Evolutionary conservation across 2,797 vertebrate species (phyloP), one percentile per base, ranked within the genome.

Genomic region (Moxostoma hubbsi): DNA sequence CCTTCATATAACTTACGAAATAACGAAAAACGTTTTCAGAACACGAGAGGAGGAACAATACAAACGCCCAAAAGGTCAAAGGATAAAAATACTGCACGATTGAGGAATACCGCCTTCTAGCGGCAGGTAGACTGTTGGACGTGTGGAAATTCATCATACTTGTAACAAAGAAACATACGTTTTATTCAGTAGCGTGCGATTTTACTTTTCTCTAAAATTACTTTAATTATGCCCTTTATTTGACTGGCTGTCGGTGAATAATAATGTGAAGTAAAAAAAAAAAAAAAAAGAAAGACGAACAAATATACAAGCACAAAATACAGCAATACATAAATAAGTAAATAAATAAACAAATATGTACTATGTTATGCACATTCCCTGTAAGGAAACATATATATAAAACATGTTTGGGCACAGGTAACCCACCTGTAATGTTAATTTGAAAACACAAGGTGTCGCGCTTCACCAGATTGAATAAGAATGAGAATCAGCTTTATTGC

Each of bases 31-130:
- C 2, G 15, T 63, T 9, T 62, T 6, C 50, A 64, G 57, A 18
- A 50, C 58, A 73, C 79, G 58, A 51, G 79, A 70, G 49, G 9
- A 55, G 49, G 7, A 36, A 57, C 8, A 67, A 66, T 9, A 16
- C 6, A 66, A 47, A 46, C 49, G 15, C 55, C 54, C 49, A 64
- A 75, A 24, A 75, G 8, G 7, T 51, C 16, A 36, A 50, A 15
- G 13, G 24, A 51, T 4, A 0, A 65, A 58, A 18, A 7, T 1
- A n/a, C n/a, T 15, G 58, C 4, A n/a, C n/a, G 45, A 0, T 46
- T 59, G 4, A 7, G n/a, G 13, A 9, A 62, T 15, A 46, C 49
- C 18, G 73, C 67, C 1, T 5, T 4, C 82, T 80, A 15, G 43
- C 49, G 82, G 63, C 10, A 7, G 82, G 82, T 80, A 15, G 73